Conservation (phyloP, 2,888 invertebrate species). For the Beris chalybata region DNA sequence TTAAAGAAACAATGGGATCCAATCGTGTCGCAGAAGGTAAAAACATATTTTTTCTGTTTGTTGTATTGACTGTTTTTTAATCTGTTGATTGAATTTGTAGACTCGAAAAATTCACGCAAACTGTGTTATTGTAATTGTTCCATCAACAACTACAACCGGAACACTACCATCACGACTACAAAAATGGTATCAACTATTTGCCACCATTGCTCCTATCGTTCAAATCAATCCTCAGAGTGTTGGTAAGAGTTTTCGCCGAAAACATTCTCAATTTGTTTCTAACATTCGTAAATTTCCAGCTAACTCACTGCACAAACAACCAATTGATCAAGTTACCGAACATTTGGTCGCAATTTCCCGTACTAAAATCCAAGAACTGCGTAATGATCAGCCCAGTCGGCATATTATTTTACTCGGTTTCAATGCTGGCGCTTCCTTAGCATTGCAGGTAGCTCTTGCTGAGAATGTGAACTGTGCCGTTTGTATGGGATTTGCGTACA, state of each 20-base stretch:
- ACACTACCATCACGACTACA: conserved; percentile 60
- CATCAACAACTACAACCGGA: conserved; percentile 59
- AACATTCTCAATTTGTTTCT: neutral
- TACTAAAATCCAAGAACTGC: conserved; percentile 71
- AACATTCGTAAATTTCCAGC: conserved; percentile 44
- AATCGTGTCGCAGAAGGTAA: conserved; percentile 64
- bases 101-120: conserved; percentile 67
- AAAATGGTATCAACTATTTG: conserved; percentile 71
- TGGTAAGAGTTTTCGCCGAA: conserved; percentile 17
- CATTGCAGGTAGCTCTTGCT: conserved; percentile 72
- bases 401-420: conserved; percentile 78
- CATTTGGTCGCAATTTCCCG: conserved; percentile 68
- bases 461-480: conserved; percentile 74
- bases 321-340: conserved; percentile 60
- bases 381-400: conserved; percentile 66
- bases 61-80: too few species aligned
- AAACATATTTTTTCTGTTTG: conserved; percentile 35
- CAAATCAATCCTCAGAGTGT: conserved; percentile 47
- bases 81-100: conserved; percentile 48
- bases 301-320: conserved; percentile 49
- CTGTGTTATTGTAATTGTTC: conserved; percentile 67
- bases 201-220: conserved; percentile 69
- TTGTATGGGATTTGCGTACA: conserved; percentile 76
- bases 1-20: conserved; percentile 72
- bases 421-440: conserved; percentile 74